phyloP scores from a whole-genome alignment of 2,888 invertebrate species.

The Cheilosia vulpina region DNA sequence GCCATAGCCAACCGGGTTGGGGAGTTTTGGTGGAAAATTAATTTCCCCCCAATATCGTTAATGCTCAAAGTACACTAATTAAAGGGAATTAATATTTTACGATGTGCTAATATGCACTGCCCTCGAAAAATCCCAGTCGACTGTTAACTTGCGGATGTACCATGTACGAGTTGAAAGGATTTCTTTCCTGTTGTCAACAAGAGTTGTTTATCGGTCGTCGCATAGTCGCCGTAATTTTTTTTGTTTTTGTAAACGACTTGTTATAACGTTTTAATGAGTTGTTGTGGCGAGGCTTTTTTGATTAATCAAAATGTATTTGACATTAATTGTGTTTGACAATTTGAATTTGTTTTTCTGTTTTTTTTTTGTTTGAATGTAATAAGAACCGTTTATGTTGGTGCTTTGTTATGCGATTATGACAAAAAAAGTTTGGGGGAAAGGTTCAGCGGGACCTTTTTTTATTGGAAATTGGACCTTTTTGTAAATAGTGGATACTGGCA shows the following conservation, averaged over 20 bases:
- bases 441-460: constrained; percentile 46
- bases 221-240: constrained; percentile 5
- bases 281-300: constrained; percentile 60
- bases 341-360: constrained; percentile 49
- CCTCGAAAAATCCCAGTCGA: constrained; percentile 68
- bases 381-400: constrained; percentile 54
- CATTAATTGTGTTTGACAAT: constrained; percentile 66
- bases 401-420: constrained; percentile 45
- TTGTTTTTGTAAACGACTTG: constrained; percentile 53
- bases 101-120: constrained; percentile 73
- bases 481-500: neutral
- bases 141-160: constrained; percentile 64
- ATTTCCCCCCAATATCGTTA: constrained; percentile 59
- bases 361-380: constrained; percentile 42
- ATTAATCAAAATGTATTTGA: constrained; percentile 72
- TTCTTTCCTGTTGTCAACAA: constrained; percentile 69
- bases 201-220: constrained; percentile 1
- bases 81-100: constrained; percentile 73
- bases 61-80: constrained; percentile 73
- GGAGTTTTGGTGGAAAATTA: constrained; percentile 54
- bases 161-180: constrained; percentile 64
- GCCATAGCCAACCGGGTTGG: constrained; percentile 6
- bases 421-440: constrained; percentile 40
- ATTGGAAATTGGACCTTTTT: constrained; percentile 11
- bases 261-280: constrained; percentile 57